Evolutionary conservation across 2,888 invertebrate genomes (phyloP), one percentile per base, ranked within the genome.

Genomic region (Bellardia pandia): DNA sequence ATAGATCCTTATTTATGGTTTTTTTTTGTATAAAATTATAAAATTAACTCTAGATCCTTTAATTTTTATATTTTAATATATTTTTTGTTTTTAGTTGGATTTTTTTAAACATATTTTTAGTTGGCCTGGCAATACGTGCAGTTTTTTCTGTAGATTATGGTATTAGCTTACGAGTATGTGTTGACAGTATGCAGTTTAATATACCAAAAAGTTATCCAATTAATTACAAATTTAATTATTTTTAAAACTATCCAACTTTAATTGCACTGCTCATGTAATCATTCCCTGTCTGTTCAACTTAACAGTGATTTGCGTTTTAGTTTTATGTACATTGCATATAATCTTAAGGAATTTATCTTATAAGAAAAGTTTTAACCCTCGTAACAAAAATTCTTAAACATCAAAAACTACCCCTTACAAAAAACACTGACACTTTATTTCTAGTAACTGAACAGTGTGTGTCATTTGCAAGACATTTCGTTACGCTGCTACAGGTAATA

Each of bases 401-500:
- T 51, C 8, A 71, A 45, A 81, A 77, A 76, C 69, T 14, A 76
- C 60, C 76, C 83, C 33, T 62, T 37, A 9, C 51, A 11, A 1
- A 13, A 37, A 23, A 13, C 3, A n/a, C n/a, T 16, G 30, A 9
- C 40, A 56, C 30, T 64, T 64, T 9, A 62, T n/a, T 66, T 14
- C 45, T 7, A 45, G 9, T 7, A 13, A 45, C 14, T 51, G 51
- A 13, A 45, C 4, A n/a, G 51, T 51, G 1, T 51, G n/a, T 51
- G 51, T 51, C 51, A 51, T 5, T 40, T 16, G 13, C 4, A 53
- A 66, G 13, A 48, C 2, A 69, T 48, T 53, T 42, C 53, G 37
- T 69, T 69, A 33, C 33, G 56, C 5, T 58, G 48, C 62, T 72
- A 66, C 71, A 84, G 71, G 77, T 84, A 84, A 77, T 66, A 78